phyloP scores from a whole-genome alignment of 2,113 vertebrate genomes.

The Athene noctua region DNA sequence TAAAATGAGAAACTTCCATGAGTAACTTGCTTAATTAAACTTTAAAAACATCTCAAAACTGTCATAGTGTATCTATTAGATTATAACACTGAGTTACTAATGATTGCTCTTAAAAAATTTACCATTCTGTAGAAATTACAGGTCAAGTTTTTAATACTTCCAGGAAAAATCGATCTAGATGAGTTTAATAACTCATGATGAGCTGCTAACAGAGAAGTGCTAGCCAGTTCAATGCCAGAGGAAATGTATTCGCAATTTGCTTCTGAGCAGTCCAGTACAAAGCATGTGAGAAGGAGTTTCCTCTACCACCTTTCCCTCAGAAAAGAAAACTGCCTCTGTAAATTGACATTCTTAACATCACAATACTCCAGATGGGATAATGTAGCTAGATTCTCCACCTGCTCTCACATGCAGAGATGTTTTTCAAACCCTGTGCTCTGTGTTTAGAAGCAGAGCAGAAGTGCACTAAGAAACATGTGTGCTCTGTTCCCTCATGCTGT shows the following conservation, averaged over 20 bases:
- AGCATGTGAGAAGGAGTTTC: neutral
- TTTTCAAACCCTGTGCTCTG: neutral
- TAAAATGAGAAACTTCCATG: neutral
- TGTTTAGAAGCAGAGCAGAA: neutral
- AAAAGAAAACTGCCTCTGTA: neutral
- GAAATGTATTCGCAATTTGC: neutral
- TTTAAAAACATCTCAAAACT: neutral
- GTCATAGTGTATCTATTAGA: neutral
- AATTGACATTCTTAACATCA: neutral
- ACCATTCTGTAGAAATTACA: neutral
- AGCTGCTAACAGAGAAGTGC: neutral
- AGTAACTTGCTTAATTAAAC: neutral
- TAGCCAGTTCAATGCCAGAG: neutral
- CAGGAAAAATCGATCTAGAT: neutral
- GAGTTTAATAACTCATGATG: neutral
- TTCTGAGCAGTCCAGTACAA: neutral
- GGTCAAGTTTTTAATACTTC: neutral
- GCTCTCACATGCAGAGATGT: neutral
- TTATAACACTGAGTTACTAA: neutral
- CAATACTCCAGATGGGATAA: neutral
- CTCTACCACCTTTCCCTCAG: neutral
- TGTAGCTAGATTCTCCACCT: neutral
- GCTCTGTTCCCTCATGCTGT: neutral
- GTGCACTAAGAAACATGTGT: accelerated
- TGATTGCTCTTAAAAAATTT: neutral